Conservation (phyloP, 2,888 invertebrate species). For the Folsomia manolachei region DNA sequence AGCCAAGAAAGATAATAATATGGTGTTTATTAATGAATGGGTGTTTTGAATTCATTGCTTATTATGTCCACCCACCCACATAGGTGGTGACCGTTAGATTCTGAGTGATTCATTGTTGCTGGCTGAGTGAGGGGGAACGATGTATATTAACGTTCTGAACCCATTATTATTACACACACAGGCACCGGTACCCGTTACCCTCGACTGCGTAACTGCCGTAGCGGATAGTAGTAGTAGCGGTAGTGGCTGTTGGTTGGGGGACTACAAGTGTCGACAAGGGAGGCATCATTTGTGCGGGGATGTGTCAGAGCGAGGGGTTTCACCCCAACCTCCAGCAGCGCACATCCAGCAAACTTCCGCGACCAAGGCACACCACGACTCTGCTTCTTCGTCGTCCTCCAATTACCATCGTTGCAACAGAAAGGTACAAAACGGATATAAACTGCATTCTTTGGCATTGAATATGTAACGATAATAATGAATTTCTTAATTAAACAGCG, state of each 20-base stretch:
- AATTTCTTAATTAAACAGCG: too few relatives aligned
- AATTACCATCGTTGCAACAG: slow-evolving; percentile 49
- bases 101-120: too few relatives aligned
- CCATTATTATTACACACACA: too few relatives aligned
- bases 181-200: slow-evolving; percentile 28
- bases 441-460: slow-evolving; percentile 9
- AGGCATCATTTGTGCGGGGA: slow-evolving; percentile 47
- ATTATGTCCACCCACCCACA: too few relatives aligned
- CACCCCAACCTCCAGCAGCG: slow-evolving; percentile 50
- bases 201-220: slow-evolving; percentile 50
- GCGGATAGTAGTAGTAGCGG: slow-evolving; percentile 50
- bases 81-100: too few relatives aligned
- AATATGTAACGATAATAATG: too few relatives aligned
- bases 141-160: too few relatives aligned
- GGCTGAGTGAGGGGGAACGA: too few relatives aligned
- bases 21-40: too few relatives aligned
- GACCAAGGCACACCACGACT: slow-evolving; percentile 47
- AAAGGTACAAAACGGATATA: slow-evolving; percentile 37
- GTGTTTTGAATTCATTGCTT: too few relatives aligned
- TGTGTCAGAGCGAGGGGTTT: slow-evolving; percentile 46
- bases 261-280: slow-evolving; percentile 46
- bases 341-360: slow-evolving; percentile 49
- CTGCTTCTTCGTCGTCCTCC: slow-evolving; percentile 37
- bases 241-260: slow-evolving; percentile 45
- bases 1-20: too few relatives aligned